These are phyloP conservation scores for Drosophila funebris DNA, from an alignment of 1,140 invertebrate species.

Conservation along the genomic window DNA sequence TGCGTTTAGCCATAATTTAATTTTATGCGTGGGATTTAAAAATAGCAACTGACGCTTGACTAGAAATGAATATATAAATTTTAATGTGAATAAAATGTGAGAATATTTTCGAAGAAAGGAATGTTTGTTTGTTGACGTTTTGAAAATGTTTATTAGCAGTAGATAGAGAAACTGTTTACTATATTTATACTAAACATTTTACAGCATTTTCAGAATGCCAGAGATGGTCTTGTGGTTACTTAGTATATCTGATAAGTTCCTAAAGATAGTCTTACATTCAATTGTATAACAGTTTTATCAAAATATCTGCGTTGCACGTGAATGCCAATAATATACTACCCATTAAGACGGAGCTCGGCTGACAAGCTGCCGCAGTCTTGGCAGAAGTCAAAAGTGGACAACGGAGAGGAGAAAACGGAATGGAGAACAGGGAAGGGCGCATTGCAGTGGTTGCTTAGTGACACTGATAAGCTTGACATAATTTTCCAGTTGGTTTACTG, in stretches of 20 bases:
- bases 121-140: not conserved
- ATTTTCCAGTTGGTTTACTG: constrained; percentile 33
- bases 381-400: constrained; percentile 16
- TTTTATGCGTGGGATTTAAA: constrained; percentile 37
- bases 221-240: too few relatives aligned
- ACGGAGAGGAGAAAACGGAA: not conserved
- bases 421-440: not conserved
- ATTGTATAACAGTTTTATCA: constrained; percentile 11
- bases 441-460: constrained; percentile 38
- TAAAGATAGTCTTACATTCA: not conserved
- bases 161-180: not conserved
- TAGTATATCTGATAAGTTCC: not conserved
- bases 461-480: constrained; percentile 54
- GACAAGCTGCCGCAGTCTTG: constrained; percentile 12
- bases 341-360: constrained; percentile 2
- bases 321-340: constrained; percentile 21
- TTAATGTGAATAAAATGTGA: not conserved
- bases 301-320: constrained; percentile 12
- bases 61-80: constrained; percentile 12
- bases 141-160: not conserved
- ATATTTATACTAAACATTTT: not conserved
- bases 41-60: constrained; percentile 34
- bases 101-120: not conserved
- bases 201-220: too few relatives aligned
- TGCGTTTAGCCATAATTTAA: constrained; percentile 20